phyloP scores from a whole-genome alignment of 2,797 vertebrate genomes.

The Smutsia temminckii region DNA sequence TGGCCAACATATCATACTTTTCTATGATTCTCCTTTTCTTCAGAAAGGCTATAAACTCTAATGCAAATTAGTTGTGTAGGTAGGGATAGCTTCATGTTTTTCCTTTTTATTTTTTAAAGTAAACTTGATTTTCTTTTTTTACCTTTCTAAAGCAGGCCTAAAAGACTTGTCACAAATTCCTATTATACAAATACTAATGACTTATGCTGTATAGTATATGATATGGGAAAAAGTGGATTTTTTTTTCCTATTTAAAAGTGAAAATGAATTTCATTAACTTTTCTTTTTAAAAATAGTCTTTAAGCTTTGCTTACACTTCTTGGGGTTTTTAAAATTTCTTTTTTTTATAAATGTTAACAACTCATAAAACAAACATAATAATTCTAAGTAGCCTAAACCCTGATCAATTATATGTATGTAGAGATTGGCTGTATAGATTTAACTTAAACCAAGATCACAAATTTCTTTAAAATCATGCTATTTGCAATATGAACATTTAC shows the following conservation, averaged over 20 bases:
- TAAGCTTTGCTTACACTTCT: neutral
- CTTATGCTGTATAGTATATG: neutral
- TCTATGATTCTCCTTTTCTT: neutral
- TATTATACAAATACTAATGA: neutral
- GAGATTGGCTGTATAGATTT: neutral
- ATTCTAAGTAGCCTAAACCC: neutral
- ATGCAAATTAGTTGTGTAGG: neutral
- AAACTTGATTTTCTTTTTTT: too few species aligned
- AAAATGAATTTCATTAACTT: neutral
- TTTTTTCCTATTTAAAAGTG: neutral
- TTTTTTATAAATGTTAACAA: neutral
- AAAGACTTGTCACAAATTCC: neutral
- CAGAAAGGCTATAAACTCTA: neutral
- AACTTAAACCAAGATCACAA: neutral
- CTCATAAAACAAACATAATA: neutral
- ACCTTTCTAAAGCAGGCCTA: too few species aligned
- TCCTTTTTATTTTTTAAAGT: neutral
- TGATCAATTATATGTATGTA: neutral
- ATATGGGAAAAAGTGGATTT: neutral
- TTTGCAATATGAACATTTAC: neutral
- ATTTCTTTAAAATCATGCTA: neutral
- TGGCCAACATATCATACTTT: neutral
- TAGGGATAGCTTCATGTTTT: neutral
- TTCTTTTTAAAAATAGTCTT: neutral
- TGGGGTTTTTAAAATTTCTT: neutral